phyloP scores from a whole-genome alignment of 2,113 vertebrate genomes.

The Actenoides hombroni region DNA sequence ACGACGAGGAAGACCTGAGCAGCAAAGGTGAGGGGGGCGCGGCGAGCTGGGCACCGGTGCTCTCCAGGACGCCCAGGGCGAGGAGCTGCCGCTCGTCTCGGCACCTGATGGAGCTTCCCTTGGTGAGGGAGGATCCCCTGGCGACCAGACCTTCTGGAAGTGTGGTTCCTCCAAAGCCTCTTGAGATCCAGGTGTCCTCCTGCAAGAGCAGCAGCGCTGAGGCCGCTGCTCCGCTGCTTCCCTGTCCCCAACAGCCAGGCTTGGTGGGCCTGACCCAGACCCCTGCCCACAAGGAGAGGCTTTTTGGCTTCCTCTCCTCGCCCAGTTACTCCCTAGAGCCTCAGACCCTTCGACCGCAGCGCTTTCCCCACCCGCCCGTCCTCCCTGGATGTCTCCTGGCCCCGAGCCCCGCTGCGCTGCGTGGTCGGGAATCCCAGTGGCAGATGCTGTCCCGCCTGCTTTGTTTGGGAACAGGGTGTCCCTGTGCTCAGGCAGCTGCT shows the following conservation, averaged over 20 bases:
- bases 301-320: not conserved
- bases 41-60: accelerated
- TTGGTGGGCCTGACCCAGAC: accelerated
- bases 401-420: no score
- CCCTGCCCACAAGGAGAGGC: not conserved
- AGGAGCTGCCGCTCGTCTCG: not conserved
- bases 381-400: no score
- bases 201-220: not conserved
- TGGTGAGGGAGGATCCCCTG: not conserved
- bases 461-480: not conserved
- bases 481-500: not conserved
- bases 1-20: slow-evolving; percentile 91
- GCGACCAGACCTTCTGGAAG: not conserved
- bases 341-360: accelerated
- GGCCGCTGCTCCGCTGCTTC: not conserved
- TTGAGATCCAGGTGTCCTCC: not conserved
- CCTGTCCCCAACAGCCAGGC: not conserved
- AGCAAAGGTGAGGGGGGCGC: slow-evolving; percentile 81
- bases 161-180: not conserved
- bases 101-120: not conserved
- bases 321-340: not conserved
- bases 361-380: not conserved
- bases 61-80: accelerated
- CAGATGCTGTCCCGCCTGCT: not conserved
- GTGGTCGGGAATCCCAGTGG: not conserved